phyloP scores from a whole-genome alignment of 2,797 vertebrate species.

The Linurgus olivaceus region DNA sequence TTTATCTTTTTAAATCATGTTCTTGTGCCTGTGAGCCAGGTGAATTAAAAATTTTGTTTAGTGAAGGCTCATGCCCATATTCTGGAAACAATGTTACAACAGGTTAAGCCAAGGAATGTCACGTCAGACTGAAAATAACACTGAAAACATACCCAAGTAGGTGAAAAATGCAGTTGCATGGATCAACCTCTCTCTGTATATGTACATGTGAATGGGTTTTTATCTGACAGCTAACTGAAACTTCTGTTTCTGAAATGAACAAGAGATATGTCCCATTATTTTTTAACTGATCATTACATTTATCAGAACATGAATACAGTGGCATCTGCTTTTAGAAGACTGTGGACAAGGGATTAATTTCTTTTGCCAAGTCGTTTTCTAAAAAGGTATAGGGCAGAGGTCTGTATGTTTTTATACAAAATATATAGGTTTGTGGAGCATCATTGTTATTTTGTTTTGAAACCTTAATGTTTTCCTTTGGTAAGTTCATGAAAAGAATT shows the following conservation, averaged over 20 bases:
- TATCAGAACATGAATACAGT: neutral
- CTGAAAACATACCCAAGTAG: neutral
- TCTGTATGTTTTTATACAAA: neutral
- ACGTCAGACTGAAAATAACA: neutral
- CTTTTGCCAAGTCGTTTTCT: neutral
- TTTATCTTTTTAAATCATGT: neutral
- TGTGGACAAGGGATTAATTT: neutral
- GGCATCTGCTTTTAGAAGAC: neutral
- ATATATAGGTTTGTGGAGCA: neutral
- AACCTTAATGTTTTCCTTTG: neutral
- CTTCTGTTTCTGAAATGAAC: neutral
- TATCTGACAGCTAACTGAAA: neutral
- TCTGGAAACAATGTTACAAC: neutral
- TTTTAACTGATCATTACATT: neutral
- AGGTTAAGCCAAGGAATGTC: neutral
- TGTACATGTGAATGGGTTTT: neutral
- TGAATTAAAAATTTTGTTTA: neutral
- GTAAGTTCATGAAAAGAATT: neutral
- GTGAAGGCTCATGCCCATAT: neutral
- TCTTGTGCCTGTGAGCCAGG: neutral
- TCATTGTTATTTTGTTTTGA: neutral
- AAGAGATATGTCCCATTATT: neutral
- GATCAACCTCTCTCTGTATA: neutral
- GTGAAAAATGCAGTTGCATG: neutral
- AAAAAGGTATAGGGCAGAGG: neutral